phyloP scores from a whole-genome alignment of 2,888 invertebrate genomes.

The Neoitamus cyanurus region DNA sequence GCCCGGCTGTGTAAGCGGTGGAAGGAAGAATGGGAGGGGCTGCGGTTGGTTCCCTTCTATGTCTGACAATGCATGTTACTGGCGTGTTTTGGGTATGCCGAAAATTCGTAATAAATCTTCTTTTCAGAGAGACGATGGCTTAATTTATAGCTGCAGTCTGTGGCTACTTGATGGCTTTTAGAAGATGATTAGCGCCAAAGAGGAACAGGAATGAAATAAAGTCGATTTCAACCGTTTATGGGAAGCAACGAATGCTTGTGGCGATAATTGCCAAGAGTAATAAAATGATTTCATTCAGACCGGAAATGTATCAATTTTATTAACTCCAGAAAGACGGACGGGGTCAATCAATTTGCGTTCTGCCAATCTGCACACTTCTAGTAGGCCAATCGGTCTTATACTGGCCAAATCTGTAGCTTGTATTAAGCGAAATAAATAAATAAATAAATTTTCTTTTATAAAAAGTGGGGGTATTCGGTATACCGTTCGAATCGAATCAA shows the following conservation, averaged over 20 bases:
- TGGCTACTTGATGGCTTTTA: neutral
- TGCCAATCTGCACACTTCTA: too few species aligned
- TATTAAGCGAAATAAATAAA: too few species aligned
- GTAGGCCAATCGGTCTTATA: too few species aligned
- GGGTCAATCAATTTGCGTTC: too few species aligned
- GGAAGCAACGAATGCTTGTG: neutral
- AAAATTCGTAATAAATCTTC: constrained; percentile 56
- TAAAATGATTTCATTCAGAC: neutral
- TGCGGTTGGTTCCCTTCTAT: neutral
- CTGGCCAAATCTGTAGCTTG: too few species aligned
- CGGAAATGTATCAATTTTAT: neutral
- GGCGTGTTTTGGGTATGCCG: constrained; percentile 50
- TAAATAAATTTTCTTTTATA: too few species aligned
- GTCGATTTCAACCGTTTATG: neutral
- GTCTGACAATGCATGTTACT: neutral
- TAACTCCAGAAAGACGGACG: too few species aligned
- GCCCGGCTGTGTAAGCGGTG: neutral
- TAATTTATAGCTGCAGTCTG: constrained; percentile 48
- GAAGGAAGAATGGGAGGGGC: neutral
- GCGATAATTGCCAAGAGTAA: neutral
- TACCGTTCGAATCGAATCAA: too few species aligned
- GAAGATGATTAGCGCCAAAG: constrained; percentile 7
- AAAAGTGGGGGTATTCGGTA: too few species aligned
- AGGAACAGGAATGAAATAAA: neutral
- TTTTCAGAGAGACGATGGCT: neutral